Evolutionary conservation across 2,113 vertebrate genomes (phyloP).

Genomic region (Bujurquina vittata): DNA sequence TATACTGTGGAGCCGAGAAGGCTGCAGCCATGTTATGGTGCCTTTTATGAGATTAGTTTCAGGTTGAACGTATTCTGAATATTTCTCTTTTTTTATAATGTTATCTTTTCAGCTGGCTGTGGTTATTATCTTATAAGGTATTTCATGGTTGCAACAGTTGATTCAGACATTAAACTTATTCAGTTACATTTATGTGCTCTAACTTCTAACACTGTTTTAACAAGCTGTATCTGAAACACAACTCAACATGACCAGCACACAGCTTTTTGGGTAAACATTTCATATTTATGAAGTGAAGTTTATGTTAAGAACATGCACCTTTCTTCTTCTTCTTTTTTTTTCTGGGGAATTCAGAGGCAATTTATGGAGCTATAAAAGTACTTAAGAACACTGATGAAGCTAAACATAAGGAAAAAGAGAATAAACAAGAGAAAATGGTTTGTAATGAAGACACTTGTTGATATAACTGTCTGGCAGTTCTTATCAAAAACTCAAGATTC

Average conservation of each 20-base stretch:
- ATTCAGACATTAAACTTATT: background rate
- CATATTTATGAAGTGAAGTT: background rate
- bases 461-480: slow-evolving; percentile 31
- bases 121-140: background rate
- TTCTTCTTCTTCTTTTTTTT: fast-evolving
- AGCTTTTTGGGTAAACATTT: slow-evolving; percentile 1
- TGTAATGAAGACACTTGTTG: slow-evolving; percentile 31
- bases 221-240: background rate
- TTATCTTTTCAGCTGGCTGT: background rate
- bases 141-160: background rate
- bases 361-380: background rate
- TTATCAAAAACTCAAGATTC: no score
- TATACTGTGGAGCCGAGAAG: background rate
- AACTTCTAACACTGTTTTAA: background rate
- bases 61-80: background rate
- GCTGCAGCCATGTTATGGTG: background rate
- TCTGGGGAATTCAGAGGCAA: background rate
- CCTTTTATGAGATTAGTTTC: background rate
- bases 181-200: background rate
- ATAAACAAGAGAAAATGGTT: background rate
- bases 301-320: background rate
- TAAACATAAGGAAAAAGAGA: background rate
- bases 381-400: background rate
- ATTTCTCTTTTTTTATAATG: background rate
- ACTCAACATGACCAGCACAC: background rate